Conservation (phyloP, 2,888 invertebrate species). For the Perdita meconis region DNA sequence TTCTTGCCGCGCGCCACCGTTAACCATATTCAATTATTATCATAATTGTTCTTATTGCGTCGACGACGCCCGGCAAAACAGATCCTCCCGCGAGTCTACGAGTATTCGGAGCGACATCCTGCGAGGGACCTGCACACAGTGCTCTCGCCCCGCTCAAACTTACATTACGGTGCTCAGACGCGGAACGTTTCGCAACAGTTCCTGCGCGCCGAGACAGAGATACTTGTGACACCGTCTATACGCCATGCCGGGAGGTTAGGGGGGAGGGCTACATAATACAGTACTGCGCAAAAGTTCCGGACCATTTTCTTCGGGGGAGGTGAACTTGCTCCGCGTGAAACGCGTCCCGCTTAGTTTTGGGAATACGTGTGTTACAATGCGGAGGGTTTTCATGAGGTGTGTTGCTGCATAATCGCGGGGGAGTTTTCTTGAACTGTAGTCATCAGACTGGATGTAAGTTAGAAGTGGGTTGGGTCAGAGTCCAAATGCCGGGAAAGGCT, state of each 20-base stretch:
- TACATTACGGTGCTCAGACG: slow-evolving; percentile 68
- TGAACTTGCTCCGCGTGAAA: neutral
- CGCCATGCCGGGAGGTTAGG: no score
- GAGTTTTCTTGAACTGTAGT: no score
- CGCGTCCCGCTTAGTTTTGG: no score
- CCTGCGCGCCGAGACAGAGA: slow-evolving; percentile 44
- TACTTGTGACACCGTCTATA: slow-evolving; percentile 30
- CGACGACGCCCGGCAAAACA: slow-evolving; percentile 34
- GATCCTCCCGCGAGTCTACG: slow-evolving; percentile 32
- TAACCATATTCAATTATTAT: slow-evolving; percentile 56
- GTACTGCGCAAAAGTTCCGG: slow-evolving; percentile 21
- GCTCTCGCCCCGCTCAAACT: slow-evolving; percentile 64
- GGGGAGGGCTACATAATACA: slow-evolving; percentile 25
- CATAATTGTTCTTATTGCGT: slow-evolving; percentile 55
- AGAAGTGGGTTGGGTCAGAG: no score
- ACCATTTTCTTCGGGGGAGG: slow-evolving; percentile 1
- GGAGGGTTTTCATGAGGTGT: no score
- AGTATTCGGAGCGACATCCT: slow-evolving; percentile 13
- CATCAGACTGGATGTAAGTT: no score
- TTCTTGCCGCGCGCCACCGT: slow-evolving; percentile 39
- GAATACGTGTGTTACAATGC: no score
- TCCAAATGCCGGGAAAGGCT: no score
- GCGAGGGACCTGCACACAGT: slow-evolving; percentile 1
- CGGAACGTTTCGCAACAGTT: slow-evolving; percentile 71
- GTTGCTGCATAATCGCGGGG: no score